phyloP scores from a whole-genome alignment of 1,140 invertebrate species.

The Doryteuthis pealeii region DNA sequence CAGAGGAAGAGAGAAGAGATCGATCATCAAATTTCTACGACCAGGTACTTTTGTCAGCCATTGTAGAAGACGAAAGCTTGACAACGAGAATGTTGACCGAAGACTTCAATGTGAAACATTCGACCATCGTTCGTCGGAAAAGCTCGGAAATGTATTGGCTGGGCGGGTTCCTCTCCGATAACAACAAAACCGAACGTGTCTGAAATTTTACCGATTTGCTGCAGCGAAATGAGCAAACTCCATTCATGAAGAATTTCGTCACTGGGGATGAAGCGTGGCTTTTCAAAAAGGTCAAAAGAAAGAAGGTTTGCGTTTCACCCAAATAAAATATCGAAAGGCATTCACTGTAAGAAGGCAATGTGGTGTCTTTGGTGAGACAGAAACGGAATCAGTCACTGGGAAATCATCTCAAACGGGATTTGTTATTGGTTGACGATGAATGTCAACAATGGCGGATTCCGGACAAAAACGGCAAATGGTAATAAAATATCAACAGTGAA shows the following conservation, averaged over 20 bases:
- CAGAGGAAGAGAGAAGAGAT: no score
- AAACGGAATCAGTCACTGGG: background rate
- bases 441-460: background rate
- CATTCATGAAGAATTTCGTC: background rate
- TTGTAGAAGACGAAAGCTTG: no score
- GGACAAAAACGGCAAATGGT: background rate
- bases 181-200: no score
- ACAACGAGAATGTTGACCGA: no score
- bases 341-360: background rate
- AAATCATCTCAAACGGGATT: no score
- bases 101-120: no score
- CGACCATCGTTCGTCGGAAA: no score
- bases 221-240: background rate
- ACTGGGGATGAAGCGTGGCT: background rate
- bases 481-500: background rate
- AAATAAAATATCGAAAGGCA: background rate
- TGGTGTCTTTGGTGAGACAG: background rate
- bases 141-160: slow-evolving; percentile 13
- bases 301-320: background rate
- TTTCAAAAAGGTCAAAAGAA: background rate
- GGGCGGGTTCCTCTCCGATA: no score
- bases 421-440: background rate
- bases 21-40: no score
- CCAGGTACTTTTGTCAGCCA: no score
- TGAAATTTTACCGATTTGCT: background rate